A percentile compares a stretch with the other conserved stretches of the same genome.
Evolutionary conservation across 2,113 vertebrate genomes (phyloP).

Genomic region (Gallinago paraguaiae): DNA sequence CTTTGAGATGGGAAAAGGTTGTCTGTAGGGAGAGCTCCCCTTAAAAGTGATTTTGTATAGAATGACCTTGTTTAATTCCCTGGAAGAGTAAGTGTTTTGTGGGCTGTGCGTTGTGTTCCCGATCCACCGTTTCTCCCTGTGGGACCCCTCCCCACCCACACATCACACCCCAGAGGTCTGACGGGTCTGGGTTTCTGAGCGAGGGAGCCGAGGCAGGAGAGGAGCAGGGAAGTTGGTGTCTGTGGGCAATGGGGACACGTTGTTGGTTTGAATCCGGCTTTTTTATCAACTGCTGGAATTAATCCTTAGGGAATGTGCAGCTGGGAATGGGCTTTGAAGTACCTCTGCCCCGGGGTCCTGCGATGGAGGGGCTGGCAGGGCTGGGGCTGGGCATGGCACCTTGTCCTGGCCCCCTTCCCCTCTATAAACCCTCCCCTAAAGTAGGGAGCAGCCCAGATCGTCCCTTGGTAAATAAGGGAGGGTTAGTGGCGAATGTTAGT

Average conservation of each 20-base stretch:
- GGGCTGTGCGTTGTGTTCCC: accelerated
- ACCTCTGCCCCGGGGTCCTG: not conserved
- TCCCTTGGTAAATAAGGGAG: not conserved
- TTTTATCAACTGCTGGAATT: not conserved
- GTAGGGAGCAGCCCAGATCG: not conserved
- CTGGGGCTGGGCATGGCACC: not conserved
- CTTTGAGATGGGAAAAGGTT: not conserved
- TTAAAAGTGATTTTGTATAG: not conserved
- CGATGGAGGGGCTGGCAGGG: not conserved
- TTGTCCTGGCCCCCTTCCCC: accelerated
- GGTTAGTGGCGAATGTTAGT: too few relatives aligned
- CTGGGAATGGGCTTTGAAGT: accelerated
- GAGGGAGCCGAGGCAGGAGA: not conserved
- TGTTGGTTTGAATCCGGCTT: accelerated
- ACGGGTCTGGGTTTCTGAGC: too few relatives aligned
- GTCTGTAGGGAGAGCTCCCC: not conserved
- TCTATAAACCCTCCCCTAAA: not conserved
- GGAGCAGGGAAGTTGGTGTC: accelerated
- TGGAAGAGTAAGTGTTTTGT: not conserved
- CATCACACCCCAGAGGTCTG: not conserved
- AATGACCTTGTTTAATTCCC: not conserved
- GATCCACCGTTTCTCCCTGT: not conserved
- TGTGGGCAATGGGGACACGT: accelerated
- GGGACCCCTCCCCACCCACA: not conserved
- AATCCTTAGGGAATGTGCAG: accelerated